phyloP scores from a whole-genome alignment of 2,797 vertebrate species.

The Orestias chungarensis region DNA sequence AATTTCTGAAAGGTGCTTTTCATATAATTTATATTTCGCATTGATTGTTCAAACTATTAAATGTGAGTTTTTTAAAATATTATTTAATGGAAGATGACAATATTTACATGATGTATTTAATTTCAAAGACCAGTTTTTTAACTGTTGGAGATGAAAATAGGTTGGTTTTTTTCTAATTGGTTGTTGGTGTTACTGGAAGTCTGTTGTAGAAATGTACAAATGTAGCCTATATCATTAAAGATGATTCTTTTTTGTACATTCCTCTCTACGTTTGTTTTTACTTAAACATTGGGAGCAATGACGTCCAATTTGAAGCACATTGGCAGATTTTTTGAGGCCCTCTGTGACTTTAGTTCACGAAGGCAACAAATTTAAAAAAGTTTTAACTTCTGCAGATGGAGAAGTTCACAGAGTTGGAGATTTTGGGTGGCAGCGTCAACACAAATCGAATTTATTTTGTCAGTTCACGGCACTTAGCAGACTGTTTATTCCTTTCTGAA shows the following conservation, averaged over 20 bases:
- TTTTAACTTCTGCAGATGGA: no score
- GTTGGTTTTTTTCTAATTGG: constrained; percentile 63
- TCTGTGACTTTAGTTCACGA: no score
- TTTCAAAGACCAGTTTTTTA: constrained; percentile 57
- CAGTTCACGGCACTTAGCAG: no score
- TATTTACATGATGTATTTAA: constrained; percentile 70
- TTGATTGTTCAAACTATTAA: constrained; percentile 72
- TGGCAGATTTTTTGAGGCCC: background rate
- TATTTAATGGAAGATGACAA: constrained; percentile 73
- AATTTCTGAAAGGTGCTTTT: constrained; percentile 85
- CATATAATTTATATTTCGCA: constrained; percentile 83
- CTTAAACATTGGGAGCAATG: background rate
- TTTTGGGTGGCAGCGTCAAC: no score
- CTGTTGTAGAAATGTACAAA: constrained; percentile 83
- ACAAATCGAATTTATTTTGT: no score
- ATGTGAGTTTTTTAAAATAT: constrained; percentile 48
- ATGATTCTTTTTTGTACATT: constrained; percentile 59
- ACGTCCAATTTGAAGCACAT: background rate
- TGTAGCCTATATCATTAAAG: constrained; percentile 82
- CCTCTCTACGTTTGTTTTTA: background rate
- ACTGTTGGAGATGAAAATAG: constrained; percentile 54
- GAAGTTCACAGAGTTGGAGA: no score
- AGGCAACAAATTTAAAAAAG: background rate
- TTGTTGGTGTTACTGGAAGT: constrained; percentile 75
- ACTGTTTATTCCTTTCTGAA: no score